Conservation (phyloP, 1,140 invertebrate genomes). For the Spodoptera litura region DNA sequence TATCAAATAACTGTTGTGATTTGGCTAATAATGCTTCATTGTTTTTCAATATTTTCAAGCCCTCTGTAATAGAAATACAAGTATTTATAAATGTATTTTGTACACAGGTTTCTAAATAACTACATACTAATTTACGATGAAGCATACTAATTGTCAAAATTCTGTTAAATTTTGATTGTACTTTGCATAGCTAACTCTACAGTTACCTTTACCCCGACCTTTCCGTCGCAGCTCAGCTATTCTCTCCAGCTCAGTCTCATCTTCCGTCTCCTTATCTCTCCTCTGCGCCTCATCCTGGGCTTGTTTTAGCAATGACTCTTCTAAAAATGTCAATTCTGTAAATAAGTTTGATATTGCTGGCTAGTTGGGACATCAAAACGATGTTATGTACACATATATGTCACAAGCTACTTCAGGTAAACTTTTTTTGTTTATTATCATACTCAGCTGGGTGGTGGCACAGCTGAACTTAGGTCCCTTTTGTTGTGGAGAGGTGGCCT, state of each 20-base stretch:
- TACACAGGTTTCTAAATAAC: too few relatives aligned
- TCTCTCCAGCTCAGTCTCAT: slow-evolving; percentile 75
- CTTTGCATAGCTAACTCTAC: slow-evolving; percentile 9
- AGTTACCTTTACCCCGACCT: slow-evolving; percentile 75
- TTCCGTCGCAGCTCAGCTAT: slow-evolving; percentile 77
- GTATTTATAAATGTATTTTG: neutral
- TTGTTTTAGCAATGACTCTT: slow-evolving; percentile 78
- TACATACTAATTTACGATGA: neutral
- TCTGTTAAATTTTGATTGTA: too few relatives aligned
- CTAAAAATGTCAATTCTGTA: slow-evolving; percentile 78
- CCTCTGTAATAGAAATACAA: slow-evolving; percentile 70
- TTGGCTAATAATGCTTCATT: slow-evolving; percentile 62
- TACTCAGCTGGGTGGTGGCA: too few relatives aligned
- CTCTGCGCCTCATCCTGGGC: slow-evolving; percentile 67
- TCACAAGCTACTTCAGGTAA: too few relatives aligned
- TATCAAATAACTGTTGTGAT: slow-evolving; percentile 74
- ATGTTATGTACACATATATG: too few relatives aligned
- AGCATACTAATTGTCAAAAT: neutral
- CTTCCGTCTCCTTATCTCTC: slow-evolving; percentile 62
- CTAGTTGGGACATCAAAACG: too few relatives aligned
- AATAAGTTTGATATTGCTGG: slow-evolving; percentile 15
- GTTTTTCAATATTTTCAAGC: slow-evolving; percentile 75
- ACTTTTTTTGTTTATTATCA: too few relatives aligned
- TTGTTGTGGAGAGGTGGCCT: too few relatives aligned
- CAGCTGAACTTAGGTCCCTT: too few relatives aligned